Conservation (phyloP, 2,113 vertebrate genomes). For the Pampusana beccarii region DNA sequence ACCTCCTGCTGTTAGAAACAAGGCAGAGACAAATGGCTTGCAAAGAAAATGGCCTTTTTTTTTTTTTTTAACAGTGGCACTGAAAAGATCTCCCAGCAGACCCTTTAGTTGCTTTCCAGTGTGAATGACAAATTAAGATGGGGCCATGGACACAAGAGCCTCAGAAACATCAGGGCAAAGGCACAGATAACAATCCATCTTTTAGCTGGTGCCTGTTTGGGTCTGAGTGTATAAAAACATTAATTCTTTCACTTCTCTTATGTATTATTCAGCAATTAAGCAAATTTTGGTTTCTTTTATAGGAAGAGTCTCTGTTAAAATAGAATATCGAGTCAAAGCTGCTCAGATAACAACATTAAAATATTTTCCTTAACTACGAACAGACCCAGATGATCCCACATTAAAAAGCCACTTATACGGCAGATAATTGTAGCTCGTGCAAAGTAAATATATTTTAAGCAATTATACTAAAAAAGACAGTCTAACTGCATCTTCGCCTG, state of each 20-base stretch:
- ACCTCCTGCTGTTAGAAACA: not conserved
- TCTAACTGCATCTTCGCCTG: not conserved
- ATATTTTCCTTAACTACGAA: not conserved
- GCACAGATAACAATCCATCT: not conserved
- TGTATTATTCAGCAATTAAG: not conserved
- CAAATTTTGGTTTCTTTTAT: not conserved
- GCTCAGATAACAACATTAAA: not conserved
- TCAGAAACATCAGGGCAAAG: not conserved
- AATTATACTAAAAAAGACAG: not conserved
- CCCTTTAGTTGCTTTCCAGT: not conserved
- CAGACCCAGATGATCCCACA: not conserved
- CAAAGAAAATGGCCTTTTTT: not conserved
- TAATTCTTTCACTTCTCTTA: not conserved
- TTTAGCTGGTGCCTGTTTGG: not conserved
- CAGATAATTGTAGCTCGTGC: not conserved
- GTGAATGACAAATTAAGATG: slow-evolving; percentile 25
- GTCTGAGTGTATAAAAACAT: not conserved
- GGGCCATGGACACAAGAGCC: not conserved
- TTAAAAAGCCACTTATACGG: not conserved
- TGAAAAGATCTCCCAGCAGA: slow-evolving; percentile 22
- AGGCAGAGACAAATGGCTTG: slow-evolving; percentile 1
- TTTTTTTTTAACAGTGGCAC: not conserved
- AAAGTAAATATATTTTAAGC: not conserved
- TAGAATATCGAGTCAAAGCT: rapidly evolving
- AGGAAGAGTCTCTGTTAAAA: not conserved